Evolutionary conservation across 2,113 vertebrate species (phyloP).

Genomic region (Pontoporia blainvillei): DNA sequence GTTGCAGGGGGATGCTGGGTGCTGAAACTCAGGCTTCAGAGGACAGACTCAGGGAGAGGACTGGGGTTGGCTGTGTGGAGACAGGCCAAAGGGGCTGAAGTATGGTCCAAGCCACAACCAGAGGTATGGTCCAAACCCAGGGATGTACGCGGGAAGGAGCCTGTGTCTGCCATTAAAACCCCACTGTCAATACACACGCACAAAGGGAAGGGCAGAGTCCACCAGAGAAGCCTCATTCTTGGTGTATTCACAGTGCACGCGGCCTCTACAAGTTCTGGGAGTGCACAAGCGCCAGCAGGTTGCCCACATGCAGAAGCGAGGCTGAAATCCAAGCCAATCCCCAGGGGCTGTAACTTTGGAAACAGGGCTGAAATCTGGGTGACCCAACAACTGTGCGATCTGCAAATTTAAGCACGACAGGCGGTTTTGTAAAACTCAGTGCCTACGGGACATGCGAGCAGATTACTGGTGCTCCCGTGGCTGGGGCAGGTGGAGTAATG

Average conservation of each 20-base stretch:
- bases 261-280: background rate
- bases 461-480: too few relatives aligned
- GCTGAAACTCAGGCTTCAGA: background rate
- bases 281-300: background rate
- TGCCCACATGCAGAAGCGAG: background rate
- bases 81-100: background rate
- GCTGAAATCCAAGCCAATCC: background rate
- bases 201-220: background rate
- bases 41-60: background rate
- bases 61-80: background rate
- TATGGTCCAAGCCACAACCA: too few relatives aligned
- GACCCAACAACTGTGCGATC: accelerated
- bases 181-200: background rate
- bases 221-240: background rate
- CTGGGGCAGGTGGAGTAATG: too few relatives aligned
- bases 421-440: background rate
- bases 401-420: background rate
- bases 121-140: background rate
- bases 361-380: background rate
- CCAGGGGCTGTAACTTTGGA: background rate
- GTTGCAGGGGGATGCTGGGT: background rate
- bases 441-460: background rate
- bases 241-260: background rate
- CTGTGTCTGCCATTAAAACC: background rate
- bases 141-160: background rate